Conservation (phyloP, 2,888 invertebrate genomes). For the Luffia ferchaultella region DNA sequence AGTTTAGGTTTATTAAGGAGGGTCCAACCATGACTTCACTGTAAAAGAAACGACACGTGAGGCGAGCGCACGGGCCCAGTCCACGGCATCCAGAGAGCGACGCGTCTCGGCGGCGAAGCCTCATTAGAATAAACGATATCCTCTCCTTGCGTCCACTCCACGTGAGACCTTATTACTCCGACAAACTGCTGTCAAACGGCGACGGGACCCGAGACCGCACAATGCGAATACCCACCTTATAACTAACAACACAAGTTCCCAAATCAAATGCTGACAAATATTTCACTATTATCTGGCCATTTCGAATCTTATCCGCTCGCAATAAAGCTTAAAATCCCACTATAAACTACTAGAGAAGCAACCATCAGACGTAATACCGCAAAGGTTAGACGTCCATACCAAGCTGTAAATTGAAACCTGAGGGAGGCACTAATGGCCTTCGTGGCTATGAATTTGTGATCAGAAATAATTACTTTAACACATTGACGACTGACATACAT, state of each 20-base stretch:
- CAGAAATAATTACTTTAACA: no score
- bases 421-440: conserved; percentile 23
- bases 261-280: background rate
- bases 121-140: conserved; percentile 68
- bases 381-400: conserved; percentile 49
- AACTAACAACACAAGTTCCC: background rate
- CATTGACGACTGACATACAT: no score
- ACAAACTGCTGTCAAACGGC: conserved; percentile 63
- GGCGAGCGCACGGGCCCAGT: background rate
- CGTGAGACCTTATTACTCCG: conserved; percentile 61
- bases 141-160: conserved; percentile 62
- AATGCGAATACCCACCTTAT: background rate
- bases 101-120: conserved; percentile 36
- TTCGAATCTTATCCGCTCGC: background rate
- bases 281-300: background rate
- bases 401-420: conserved; percentile 54
- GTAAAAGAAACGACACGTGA: background rate
- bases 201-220: conserved; percentile 26
- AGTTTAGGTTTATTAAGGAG: no score
- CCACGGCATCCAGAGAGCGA: conserved; percentile 14
- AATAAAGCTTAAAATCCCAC: no score
- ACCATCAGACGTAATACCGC: conserved; percentile 38
- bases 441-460: no score
- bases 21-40: background rate
- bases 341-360: no score